These are phyloP conservation scores for Oreochromis spilurus DNA, from an alignment of 2,113 vertebrate genomes.

Conservation along the genomic window DNA sequence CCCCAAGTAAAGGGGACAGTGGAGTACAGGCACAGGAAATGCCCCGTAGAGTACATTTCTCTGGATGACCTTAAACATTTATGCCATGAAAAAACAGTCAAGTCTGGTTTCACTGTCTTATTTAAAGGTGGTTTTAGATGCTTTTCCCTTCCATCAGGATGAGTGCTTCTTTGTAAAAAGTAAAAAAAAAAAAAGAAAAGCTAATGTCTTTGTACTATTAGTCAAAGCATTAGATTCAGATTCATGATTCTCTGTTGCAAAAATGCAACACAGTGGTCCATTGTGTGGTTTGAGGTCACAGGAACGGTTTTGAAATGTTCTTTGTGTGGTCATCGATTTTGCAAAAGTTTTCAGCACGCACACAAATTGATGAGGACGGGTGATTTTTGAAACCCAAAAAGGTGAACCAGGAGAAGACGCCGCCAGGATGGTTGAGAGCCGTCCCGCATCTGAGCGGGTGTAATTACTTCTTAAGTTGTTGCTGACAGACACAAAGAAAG, in stretches of 20 bases:
- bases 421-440: background rate
- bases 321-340: background rate
- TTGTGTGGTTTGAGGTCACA: background rate
- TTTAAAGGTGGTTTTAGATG: background rate
- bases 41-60: conserved; percentile 1
- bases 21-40: conserved; percentile 24
- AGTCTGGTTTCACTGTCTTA: background rate
- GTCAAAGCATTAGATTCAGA: background rate
- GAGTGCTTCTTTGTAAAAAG: background rate
- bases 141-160: background rate
- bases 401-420: background rate
- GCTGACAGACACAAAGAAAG: background rate
- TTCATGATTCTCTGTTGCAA: background rate
- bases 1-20: background rate
- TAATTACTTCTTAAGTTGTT: background rate
- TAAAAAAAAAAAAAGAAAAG: too few species aligned
- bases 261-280: background rate
- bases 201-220: background rate
- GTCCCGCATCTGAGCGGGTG: background rate
- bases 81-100: background rate
- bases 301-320: background rate
- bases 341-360: background rate
- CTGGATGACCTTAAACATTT: conserved; percentile 10
- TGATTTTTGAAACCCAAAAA: background rate
- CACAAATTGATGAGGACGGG: background rate